Evolutionary conservation across 2,113 vertebrate genomes (phyloP).

Genomic region (Pachyramphus minor): DNA sequence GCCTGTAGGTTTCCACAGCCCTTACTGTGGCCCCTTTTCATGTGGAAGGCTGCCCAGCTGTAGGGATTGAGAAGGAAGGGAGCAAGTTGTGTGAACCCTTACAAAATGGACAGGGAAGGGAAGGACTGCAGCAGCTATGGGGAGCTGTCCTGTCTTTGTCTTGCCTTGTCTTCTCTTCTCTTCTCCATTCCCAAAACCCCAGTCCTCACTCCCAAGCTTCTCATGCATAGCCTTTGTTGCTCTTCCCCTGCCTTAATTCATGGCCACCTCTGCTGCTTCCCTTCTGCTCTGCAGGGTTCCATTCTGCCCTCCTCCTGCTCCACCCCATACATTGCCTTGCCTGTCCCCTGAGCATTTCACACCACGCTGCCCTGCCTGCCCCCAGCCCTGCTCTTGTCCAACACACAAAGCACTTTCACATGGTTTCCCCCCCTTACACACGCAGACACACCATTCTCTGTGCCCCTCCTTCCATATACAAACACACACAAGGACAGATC

Average conservation of each 20-base stretch:
- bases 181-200: background rate
- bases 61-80: background rate
- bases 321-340: background rate
- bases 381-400: background rate
- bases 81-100: background rate
- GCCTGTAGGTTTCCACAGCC: background rate
- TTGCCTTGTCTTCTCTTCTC: background rate
- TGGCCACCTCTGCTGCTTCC: background rate
- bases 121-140: background rate
- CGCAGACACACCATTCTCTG: background rate
- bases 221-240: background rate
- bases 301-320: background rate
- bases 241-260: background rate
- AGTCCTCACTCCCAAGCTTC: background rate
- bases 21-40: background rate
- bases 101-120: background rate
- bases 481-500: background rate
- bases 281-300: background rate
- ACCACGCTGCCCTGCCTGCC: background rate
- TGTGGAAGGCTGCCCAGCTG: background rate
- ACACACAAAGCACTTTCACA: fast-evolving
- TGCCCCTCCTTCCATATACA: background rate
- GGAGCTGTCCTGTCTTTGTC: background rate
- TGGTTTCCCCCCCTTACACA: background rate
- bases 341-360: background rate